Conservation (phyloP, 2,797 vertebrate species). For the Typhlichthys subterraneus region DNA sequence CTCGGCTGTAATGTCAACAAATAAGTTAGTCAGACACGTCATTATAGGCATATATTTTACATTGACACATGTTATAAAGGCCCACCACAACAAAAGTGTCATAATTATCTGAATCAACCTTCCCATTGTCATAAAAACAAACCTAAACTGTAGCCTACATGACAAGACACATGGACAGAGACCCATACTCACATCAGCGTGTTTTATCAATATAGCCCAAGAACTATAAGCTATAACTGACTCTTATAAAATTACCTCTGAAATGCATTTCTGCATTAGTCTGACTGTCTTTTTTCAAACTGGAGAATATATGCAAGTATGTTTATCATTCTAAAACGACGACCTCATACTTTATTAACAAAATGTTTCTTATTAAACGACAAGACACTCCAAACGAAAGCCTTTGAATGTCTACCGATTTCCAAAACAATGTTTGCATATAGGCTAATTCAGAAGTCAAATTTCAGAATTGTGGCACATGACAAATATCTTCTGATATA, state of each 20-base stretch:
- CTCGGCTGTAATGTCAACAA: background rate
- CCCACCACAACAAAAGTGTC: background rate
- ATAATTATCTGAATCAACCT: background rate
- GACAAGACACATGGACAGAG: too few species aligned
- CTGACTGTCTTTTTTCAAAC: too few species aligned
- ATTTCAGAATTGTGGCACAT: constrained; percentile 22
- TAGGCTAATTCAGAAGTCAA: constrained; percentile 19
- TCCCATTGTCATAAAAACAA: background rate
- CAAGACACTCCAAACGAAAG: constrained; percentile 8
- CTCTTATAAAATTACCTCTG: too few species aligned
- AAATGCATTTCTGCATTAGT: too few species aligned
- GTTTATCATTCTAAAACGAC: constrained; percentile 9
- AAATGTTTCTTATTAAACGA: constrained; percentile 13
- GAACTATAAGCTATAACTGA: too few species aligned
- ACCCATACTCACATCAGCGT: too few species aligned
- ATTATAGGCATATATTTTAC: background rate
- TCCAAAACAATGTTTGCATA: constrained; percentile 32
- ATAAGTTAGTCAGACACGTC: constrained; percentile 2
- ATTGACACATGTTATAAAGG: background rate
- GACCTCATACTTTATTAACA: constrained; percentile 18
- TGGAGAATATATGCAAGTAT: constrained; percentile 4
- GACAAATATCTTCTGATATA: constrained; percentile 6
- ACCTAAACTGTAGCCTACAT: too few species aligned
- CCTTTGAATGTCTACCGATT: constrained; percentile 8
- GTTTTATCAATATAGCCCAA: too few species aligned